Conservation (phyloP, 2,797 vertebrate genomes). For the Discoglossus pictus region DNA sequence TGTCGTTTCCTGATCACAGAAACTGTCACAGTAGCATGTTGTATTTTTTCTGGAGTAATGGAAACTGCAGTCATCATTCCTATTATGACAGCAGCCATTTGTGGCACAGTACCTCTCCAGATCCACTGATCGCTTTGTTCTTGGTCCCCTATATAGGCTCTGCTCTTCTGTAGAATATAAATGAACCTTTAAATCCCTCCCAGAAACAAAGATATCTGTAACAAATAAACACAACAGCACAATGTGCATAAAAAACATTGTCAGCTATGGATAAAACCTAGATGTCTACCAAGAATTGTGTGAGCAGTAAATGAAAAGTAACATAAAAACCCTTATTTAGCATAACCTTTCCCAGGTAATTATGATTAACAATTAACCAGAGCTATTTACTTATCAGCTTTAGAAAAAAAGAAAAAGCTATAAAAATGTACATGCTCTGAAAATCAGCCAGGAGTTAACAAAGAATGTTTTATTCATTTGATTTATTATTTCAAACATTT, state of each 20-base stretch:
- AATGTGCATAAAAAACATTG: constrained; percentile 52
- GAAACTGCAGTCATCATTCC: constrained; percentile 68
- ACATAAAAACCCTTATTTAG: constrained; percentile 4
- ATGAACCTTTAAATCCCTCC: constrained; percentile 32
- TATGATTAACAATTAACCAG: constrained; percentile 43
- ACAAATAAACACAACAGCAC: not conserved
- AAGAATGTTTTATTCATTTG: too few species aligned
- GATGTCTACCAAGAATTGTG: not conserved
- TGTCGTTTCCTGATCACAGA: constrained; percentile 59
- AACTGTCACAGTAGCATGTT: constrained; percentile 72
- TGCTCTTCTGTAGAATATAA: constrained; percentile 50
- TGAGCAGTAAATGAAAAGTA: constrained; percentile 3
- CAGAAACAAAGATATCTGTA: constrained; percentile 52
- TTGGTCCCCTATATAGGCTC: constrained; percentile 45
- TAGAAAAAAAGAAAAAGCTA: constrained; percentile 21
- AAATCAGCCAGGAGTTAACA: too few species aligned
- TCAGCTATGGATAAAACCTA: constrained; percentile 29
- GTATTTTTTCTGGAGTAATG: constrained; percentile 60
- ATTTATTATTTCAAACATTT: too few species aligned
- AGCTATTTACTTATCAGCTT: constrained; percentile 26
- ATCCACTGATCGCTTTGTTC: constrained; percentile 61
- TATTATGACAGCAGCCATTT: constrained; percentile 69
- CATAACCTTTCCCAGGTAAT: constrained; percentile 27
- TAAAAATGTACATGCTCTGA: constrained; percentile 15
- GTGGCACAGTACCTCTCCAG: constrained; percentile 61